Conservation (phyloP, 2,797 vertebrate species). For the Ataeniobius toweri region DNA sequence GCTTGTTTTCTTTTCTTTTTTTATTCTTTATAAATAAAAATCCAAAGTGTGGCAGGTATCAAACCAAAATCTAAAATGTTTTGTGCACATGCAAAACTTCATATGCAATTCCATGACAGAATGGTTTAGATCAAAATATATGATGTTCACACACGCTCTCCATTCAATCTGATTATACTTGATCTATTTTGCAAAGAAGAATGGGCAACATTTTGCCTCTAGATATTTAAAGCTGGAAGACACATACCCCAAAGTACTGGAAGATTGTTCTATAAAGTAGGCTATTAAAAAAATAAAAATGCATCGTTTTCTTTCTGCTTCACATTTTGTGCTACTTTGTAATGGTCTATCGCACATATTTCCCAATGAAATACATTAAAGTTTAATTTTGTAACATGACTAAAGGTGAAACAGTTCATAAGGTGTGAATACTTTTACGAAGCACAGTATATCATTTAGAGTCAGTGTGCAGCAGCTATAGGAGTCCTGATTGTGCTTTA, state of each 20-base stretch:
- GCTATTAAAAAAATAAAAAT: neutral
- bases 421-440: too few relatives aligned
- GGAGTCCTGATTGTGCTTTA: neutral
- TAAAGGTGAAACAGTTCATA: neutral
- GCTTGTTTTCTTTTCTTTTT: neutral
- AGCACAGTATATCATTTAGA: neutral
- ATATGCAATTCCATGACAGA: too few relatives aligned
- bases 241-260: neutral
- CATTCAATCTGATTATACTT: neutral
- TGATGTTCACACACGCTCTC: neutral
- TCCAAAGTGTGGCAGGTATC: neutral
- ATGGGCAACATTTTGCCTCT: neutral
- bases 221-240: neutral
- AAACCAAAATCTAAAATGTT: neutral
- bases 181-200: neutral
- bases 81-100: neutral
- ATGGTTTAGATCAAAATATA: neutral
- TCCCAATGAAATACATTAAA: neutral
- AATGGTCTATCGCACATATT: neutral
- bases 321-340: neutral
- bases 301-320: neutral
- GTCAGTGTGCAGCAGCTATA: conserved; percentile 5
- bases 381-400: neutral
- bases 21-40: neutral
- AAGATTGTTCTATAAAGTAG: neutral